Evolutionary conservation across 2,113 vertebrate species (phyloP), one percentile per base, ranked within the genome.

Genomic region (Bagarius yarrelli): DNA sequence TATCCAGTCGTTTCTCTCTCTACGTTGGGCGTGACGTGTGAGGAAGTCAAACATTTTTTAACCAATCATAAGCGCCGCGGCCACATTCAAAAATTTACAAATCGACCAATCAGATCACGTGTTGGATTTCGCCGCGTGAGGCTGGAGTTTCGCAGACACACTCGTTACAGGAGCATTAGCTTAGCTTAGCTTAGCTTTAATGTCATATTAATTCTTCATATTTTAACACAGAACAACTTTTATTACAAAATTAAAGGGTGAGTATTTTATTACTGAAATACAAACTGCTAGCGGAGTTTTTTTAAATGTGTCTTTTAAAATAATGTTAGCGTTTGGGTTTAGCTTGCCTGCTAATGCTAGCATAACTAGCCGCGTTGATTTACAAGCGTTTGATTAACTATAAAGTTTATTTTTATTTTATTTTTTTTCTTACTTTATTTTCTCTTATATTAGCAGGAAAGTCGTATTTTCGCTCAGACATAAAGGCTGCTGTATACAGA

Each of bases 91-190:
- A 47, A 85, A 66, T 64, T 30, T 91, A 90, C 27, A 66, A 85
- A 59, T 71, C 27, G 25, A 57, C 92, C 91, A 92, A 94, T 93
- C 85, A 89, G 27, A 50, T 27, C 18, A 32, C 15, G 1, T 8
- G 53, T 1, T 25, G 15, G 61, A 0, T 77, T 23, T 32, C 3
- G 0, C 40, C 34, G 57, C 56, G 57, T 77, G 60, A 27, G 50
- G 44, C 19, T 2, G 2, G 15, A 13, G 34, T 76, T 76, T 30
- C 79, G 34, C 63, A 76, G 60, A 47, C n/a, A 4, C 36, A 16
- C 52, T 3, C 2, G 25, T 53, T n/a, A n/a, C n/a, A n/a, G n/a
- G n/a, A 8, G 16, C 6, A 19, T 25, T 52, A 60, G 57, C 32
- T 0, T 13, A 18, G 23, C 6, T 47, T 63, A 50, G 55, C 56